Evolutionary conservation across 1,140 invertebrate species (phyloP).

Genomic region (Trachymyrmex septentrionalis): DNA sequence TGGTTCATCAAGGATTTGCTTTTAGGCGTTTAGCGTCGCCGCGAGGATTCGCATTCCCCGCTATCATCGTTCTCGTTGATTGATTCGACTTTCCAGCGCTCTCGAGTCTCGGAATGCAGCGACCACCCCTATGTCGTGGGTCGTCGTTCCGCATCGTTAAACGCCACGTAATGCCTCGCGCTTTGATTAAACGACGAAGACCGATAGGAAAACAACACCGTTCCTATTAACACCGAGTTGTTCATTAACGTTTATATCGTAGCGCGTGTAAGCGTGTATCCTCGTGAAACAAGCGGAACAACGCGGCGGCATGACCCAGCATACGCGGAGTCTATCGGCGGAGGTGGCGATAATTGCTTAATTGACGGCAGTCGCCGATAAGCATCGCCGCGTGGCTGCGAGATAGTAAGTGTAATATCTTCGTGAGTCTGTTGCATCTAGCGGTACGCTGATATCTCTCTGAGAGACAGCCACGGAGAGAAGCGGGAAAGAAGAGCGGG

Average conservation of each 20-base stretch:
- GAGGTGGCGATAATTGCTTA: conserved; percentile 80
- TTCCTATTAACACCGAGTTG: conserved; percentile 52
- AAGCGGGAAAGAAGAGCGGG: not conserved
- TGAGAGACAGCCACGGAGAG: conserved; percentile 10
- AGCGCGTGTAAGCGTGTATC: conserved; percentile 34
- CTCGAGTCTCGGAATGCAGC: conserved; percentile 33
- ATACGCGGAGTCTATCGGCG: conserved; percentile 33
- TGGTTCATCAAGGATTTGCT: conserved; percentile 46
- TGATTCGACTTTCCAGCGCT: conserved; percentile 45
- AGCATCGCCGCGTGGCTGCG: conserved; percentile 72
- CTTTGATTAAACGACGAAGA: conserved; percentile 50
- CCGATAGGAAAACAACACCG: conserved; percentile 43
- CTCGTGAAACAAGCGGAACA: conserved; percentile 41
- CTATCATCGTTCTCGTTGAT: conserved; percentile 40
- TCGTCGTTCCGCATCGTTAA: conserved; percentile 29
- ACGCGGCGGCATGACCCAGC: conserved; percentile 66
- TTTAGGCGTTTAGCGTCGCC: not conserved
- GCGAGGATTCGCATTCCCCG: conserved; percentile 33
- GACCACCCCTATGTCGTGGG: conserved; percentile 38
- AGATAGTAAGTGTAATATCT: conserved; percentile 68
- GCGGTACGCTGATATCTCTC: conserved; percentile 26
- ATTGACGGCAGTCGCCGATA: conserved; percentile 80
- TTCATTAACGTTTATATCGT: conserved; percentile 51
- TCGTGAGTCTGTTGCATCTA: conserved; percentile 28
- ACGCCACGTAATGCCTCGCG: conserved; percentile 66